Evolutionary conservation across 1,140 invertebrate genomes (phyloP).

Genomic region (Samia ricini): DNA sequence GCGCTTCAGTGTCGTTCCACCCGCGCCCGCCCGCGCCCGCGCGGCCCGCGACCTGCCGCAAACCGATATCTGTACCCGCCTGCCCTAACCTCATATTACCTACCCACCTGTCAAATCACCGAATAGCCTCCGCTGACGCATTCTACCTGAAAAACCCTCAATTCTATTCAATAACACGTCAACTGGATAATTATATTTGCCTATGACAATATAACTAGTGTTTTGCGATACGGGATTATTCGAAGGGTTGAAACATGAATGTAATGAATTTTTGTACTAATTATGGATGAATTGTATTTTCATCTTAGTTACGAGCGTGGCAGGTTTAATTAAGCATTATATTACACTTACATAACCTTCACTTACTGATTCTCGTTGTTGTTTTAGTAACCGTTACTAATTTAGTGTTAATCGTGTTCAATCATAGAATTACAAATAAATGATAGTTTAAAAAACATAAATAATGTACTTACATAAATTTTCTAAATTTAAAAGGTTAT

Average conservation of each 20-base stretch:
- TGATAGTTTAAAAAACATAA: too few relatives aligned
- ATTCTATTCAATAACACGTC: neutral
- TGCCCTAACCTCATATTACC: slow-evolving; percentile 57
- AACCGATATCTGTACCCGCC: slow-evolving; percentile 28
- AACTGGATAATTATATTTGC: neutral
- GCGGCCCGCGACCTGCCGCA: slow-evolving; percentile 45
- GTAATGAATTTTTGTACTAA: neutral
- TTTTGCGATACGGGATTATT: neutral
- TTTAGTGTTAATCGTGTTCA: neutral
- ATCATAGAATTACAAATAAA: too few relatives aligned
- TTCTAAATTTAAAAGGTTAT: too few relatives aligned
- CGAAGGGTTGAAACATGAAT: neutral
- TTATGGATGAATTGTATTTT: neutral
- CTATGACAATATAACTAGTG: neutral
- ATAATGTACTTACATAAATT: too few relatives aligned
- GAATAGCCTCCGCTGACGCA: slow-evolving; percentile 1
- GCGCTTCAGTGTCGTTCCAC: slow-evolving; percentile 67
- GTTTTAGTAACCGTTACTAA: neutral
- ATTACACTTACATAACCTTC: neutral
- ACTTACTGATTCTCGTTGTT: neutral
- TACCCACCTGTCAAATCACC: slow-evolving; percentile 43
- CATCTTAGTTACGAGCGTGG: neutral
- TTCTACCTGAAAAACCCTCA: slow-evolving; percentile 3
- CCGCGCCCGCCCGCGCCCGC: slow-evolving; percentile 58
- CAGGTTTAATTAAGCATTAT: neutral